Base-by-base conservation (phyloP, 2,888 invertebrate species). In the Aethes cnicana region DNA sequence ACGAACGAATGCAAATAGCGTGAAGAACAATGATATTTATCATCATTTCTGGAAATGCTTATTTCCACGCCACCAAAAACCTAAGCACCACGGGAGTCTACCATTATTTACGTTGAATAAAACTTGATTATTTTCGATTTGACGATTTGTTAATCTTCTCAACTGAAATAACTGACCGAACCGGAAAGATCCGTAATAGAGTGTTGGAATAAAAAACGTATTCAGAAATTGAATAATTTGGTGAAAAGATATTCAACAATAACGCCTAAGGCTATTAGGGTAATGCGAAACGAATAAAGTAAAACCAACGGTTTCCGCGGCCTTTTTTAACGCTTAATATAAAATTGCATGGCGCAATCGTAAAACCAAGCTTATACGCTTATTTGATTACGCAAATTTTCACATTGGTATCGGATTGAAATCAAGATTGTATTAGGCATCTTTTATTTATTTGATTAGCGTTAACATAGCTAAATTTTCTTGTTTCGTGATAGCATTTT, bases 141-240 rank as follows among this genome's bases (percentile, higher is more conserved):
- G 44, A 47, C 28, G 53, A 54, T 56, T 35, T 39, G 49, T 42
- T 49, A 17, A 28, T 58, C 53, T 59, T 43, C 57, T 58, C 53
- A 62, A 61, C 64, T 59, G 55, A 54, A 57, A 64, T 59, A 68
- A 65, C 63, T 57, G 64, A 59, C 48, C 56, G 41, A 43, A 55
- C 46, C 35, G 20, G 42, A 33, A 37, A 35, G 47, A 57, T 56
- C 56, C 25, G 17, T 14, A n/a, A 61, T 53, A 46, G 48, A 47
- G 50, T 55, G 56, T 49, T 42, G 53, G 46, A 25, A 57, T 59
- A 66, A 61, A 66, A 65, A 57, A 55, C 47, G 35, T 53, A 47
- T 43, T 53, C 53, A 59, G 60, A 63, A 74, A 74, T 71, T 69
- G 65, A 72, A 75, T 75, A 72, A 75, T 77, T 77, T 66, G 63